Evolutionary conservation across 2,113 vertebrate genomes (phyloP).

Genomic region (Pelobates fuscus): DNA sequence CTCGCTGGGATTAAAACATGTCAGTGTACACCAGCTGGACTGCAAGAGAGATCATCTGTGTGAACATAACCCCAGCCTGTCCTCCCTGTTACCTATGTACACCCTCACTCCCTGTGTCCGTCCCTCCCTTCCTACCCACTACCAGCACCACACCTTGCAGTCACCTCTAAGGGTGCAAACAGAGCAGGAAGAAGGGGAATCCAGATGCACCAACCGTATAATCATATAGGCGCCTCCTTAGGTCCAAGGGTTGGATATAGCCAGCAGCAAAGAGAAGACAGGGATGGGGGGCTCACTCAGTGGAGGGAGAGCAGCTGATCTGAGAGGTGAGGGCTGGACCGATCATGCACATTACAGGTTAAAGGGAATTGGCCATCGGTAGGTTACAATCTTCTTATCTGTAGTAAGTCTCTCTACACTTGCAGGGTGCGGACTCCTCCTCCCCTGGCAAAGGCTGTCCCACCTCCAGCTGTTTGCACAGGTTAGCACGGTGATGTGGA

Average conservation of each 20-base stretch:
- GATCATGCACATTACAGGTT: slow-evolving; percentile 19
- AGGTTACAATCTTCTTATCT: not conserved
- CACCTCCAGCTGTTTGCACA: slow-evolving; percentile 35
- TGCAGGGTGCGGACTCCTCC: slow-evolving; percentile 18
- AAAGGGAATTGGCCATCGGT: slow-evolving; percentile 22
- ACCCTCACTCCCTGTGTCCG: not conserved
- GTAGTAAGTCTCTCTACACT: not conserved
- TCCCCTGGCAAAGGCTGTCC: slow-evolving; percentile 9
- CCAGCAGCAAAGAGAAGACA: not conserved
- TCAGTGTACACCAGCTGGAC: not conserved
- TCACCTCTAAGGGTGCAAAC: not conserved
- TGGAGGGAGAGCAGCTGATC: not conserved
- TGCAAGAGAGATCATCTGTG: not conserved
- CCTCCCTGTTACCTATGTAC: no score
- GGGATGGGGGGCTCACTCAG: not conserved
- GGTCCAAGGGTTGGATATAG: slow-evolving; percentile 19
- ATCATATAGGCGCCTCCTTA: slow-evolving; percentile 38
- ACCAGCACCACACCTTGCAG: not conserved
- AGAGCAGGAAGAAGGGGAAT: not conserved
- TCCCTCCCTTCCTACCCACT: not conserved
- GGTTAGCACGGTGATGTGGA: slow-evolving; percentile 25
- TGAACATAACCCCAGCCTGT: not conserved
- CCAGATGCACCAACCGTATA: slow-evolving; percentile 36
- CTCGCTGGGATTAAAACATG: not conserved
- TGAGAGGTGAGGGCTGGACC: slow-evolving; percentile 6